Base-by-base conservation (phyloP, 2,797 vertebrate species). In the Australoheros facetus region DNA sequence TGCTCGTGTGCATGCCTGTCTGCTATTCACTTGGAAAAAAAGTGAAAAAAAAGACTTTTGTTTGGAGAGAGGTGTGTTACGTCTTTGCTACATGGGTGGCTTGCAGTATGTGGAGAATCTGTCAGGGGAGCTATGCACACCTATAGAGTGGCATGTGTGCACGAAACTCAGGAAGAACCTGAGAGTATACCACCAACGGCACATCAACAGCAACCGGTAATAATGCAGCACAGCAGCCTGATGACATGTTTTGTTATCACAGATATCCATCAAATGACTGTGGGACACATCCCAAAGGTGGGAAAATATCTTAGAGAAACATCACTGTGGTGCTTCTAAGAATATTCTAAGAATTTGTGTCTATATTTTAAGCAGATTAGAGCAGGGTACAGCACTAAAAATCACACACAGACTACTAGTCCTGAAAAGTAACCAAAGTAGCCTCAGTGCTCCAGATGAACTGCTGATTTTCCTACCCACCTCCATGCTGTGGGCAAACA, bases 101-200 rank as follows among this genome's bases (percentile, higher is more conserved):
- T 76, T 48, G 3, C 12, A 77, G 73, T 73, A 89, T 92, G 80
- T 70, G 7, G 57, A 85, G 73, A 90, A 92, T 92, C 23, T 56
- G 16, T 10, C 1, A 1, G 75, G 54, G 56, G 58, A 83, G 79
- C 34, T 19, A 4, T 51, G 53, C 23, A 10, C 17, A 23, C 58
- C 21, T 34, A 42, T 48, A 14, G 32, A 76, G 75, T 23, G 70
- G 71, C 73, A 53, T 73, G 56, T 82, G 71, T 84, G 80, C 56
- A 76, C 37, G 10, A 37, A 37, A 37, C 37, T 71, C 56, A 32
- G 9, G 6, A 56, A 9, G 71, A 71, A 71, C 14, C 19, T 2
- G 2, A 13, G 14, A 2, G 30, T 21, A 51, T 37, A 60, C 62
- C 42, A 48, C 54, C 32, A 58, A 82, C 21, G 76, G 21, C 59